Percentiles rank a stretch among this genome's conserved stretches.
These are phyloP conservation scores for Matsumyia berberina DNA, from an alignment of 2,888 invertebrate genomes.

Conservation along the genomic window DNA sequence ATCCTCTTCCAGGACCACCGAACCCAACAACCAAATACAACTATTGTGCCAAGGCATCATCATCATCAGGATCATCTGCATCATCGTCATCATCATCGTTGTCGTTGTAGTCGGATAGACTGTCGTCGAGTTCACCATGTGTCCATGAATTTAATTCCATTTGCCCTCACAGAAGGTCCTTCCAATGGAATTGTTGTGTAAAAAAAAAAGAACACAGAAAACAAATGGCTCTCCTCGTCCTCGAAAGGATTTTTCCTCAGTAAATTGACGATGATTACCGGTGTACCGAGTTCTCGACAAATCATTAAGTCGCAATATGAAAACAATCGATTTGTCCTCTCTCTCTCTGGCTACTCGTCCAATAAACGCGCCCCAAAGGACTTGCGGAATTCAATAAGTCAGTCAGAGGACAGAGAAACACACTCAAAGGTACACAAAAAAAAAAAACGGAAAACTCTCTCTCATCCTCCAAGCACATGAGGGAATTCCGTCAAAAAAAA, in stretches of 20 bases:
- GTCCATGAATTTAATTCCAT: slow-evolving; percentile 14
- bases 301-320: slow-evolving; percentile 29
- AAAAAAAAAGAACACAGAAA: no score
- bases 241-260: not conserved
- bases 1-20: slow-evolving; percentile 25
- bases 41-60: slow-evolving; percentile 22
- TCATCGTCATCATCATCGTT: not conserved
- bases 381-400: slow-evolving; percentile 49
- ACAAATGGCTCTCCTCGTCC: no score
- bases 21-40: not conserved
- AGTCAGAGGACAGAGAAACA: slow-evolving; percentile 9
- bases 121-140: slow-evolving; percentile 1
- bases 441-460: not conserved
- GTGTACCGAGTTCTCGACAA: not conserved
- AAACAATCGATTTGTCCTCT: slow-evolving; percentile 46
- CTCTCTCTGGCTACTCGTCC: not conserved
- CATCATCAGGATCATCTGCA: not conserved
- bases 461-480: not conserved
- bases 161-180: not conserved
- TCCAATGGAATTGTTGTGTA: not conserved
- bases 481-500: slow-evolving; percentile 6
- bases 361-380: slow-evolving; percentile 42
- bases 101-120: not conserved
- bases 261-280: slow-evolving; percentile 10
- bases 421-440: not conserved